Evolutionary conservation across 2,888 invertebrate genomes (phyloP).

Genomic region (Polyommatus iphigenia): DNA sequence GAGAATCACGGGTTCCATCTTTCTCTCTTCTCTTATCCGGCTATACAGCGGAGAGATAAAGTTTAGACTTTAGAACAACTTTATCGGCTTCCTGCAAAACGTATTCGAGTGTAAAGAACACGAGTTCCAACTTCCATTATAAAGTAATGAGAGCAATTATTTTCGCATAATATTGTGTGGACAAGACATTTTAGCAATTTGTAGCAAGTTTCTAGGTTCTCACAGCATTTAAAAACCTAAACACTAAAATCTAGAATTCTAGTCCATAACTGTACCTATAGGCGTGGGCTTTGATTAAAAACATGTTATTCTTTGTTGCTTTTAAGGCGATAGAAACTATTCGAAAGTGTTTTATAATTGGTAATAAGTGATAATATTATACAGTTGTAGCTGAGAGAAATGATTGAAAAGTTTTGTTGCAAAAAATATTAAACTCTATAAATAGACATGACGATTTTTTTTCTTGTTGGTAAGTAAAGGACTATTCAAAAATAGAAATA

Average conservation of each 20-base stretch:
- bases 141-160: background rate
- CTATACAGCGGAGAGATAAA: too few relatives aligned
- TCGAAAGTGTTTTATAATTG: constrained; percentile 15
- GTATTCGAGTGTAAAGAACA: background rate
- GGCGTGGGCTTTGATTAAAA: constrained; percentile 7
- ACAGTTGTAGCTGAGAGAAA: background rate
- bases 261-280: constrained; percentile 1
- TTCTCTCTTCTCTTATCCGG: too few relatives aligned
- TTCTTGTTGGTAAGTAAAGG: too few relatives aligned
- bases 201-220: background rate
- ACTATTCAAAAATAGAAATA: too few relatives aligned
- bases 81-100: background rate
- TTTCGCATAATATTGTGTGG: background rate
- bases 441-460: too few relatives aligned
- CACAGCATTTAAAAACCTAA: background rate
- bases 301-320: constrained; percentile 1
- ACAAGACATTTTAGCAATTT: background rate
- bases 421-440: background rate
- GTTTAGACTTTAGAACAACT: too few relatives aligned
- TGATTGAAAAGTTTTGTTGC: background rate
- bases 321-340: constrained; percentile 1
- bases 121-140: background rate
- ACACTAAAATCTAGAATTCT: constrained; percentile 13
- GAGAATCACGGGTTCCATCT: background rate
- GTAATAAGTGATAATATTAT: background rate